These are phyloP conservation scores for Anas flavirostris DNA, from an alignment of 2,797 vertebrate species.

Conservation along the genomic window DNA sequence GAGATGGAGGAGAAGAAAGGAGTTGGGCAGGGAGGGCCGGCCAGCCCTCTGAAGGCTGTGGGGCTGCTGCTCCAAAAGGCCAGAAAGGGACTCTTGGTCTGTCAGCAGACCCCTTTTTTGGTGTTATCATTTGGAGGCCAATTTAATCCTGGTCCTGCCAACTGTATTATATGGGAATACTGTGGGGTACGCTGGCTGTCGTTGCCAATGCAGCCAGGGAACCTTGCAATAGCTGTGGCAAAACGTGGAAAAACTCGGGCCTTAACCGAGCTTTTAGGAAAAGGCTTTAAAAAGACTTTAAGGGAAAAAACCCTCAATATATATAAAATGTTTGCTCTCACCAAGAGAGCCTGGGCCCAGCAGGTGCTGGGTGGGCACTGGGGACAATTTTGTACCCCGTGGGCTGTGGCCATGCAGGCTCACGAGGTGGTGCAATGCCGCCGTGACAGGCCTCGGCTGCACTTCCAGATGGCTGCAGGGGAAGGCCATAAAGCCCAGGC, in stretches of 20 bases:
- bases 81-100: background rate
- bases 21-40: background rate
- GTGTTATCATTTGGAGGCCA: background rate
- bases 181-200: background rate
- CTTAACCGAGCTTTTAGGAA: conserved; percentile 6
- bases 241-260: background rate
- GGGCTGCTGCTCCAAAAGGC: background rate
- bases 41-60: too few relatives aligned
- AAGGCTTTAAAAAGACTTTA: background rate
- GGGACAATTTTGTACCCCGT: fast-evolving
- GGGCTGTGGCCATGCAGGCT: background rate
- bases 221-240: background rate
- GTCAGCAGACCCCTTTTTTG: background rate
- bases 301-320: background rate
- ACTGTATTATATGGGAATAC: background rate
- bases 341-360: background rate
- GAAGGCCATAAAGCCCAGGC: background rate
- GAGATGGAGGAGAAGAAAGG: conserved; percentile 63
- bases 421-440: background rate
- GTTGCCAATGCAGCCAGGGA: background rate
- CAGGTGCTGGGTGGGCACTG: fast-evolving
- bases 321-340: background rate
- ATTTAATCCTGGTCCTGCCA: background rate
- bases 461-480: background rate
- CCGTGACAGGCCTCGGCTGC: fast-evolving